phyloP scores from a whole-genome alignment of 2,888 invertebrate species.

The Sabatieria punctata region DNA sequence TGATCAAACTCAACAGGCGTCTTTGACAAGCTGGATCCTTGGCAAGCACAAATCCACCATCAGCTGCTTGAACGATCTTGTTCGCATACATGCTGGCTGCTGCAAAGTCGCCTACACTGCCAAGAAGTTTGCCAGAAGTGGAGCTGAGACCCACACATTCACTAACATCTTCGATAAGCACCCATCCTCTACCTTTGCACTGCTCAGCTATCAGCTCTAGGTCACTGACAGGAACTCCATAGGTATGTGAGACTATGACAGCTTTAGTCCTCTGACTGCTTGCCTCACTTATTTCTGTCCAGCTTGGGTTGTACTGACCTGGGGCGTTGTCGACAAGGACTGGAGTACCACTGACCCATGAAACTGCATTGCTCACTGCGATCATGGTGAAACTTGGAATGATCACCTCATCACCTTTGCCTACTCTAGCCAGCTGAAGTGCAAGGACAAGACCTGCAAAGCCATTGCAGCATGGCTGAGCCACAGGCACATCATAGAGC shows the following conservation, averaged over 20 bases:
- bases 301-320: conserved; percentile 7
- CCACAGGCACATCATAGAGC: neutral
- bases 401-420: conserved; percentile 9
- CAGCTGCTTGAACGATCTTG: conserved; percentile 8
- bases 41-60: conserved; percentile 8
- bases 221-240: conserved; percentile 5
- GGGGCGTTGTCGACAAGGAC: conserved; percentile 8
- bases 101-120: conserved; percentile 9
- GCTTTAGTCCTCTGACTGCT: conserved; percentile 7
- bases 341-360: conserved; percentile 4
- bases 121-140: neutral
- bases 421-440: conserved; percentile 3
- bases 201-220: conserved; percentile 1
- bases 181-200: neutral
- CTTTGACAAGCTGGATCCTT: too few species aligned
- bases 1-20: too few species aligned
- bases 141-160: conserved; percentile 5
- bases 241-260: conserved; percentile 9
- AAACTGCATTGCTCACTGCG: conserved; percentile 8
- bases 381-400: conserved; percentile 9
- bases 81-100: conserved; percentile 9
- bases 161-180: conserved; percentile 8
- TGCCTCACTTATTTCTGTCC: neutral
- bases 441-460: conserved; percentile 7
- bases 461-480: conserved; percentile 7